Base-by-base conservation (phyloP, 2,113 vertebrate species). In the Plestiodon gilberti region DNA sequence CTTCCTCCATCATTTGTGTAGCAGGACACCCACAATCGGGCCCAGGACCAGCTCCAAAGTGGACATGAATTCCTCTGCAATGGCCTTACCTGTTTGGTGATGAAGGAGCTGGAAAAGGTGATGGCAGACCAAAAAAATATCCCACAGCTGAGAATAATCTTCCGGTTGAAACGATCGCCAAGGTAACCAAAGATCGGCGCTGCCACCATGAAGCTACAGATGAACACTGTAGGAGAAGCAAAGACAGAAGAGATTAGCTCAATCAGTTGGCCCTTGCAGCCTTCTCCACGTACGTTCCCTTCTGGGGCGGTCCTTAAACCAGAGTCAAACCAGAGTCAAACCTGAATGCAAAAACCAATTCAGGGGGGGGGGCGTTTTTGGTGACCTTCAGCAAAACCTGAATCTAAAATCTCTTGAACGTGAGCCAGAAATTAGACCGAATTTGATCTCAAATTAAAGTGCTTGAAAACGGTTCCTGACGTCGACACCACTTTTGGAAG, bases 131-230 rank as follows among this genome's bases (percentile, higher is more conserved):
- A 99, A 92, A 99, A 99, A 97, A 99, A 98, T 94, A 99, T 99
- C 78, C 99, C 98, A 38, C 98, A 98, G 96, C 98, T 99, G 91
- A 99, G 98, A 92, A 99, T 99, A 95, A 99, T 94, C 96, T 99
- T 99, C 86, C 99, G 97, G 97, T 99, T 99, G 97, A 99, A 99
- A 82, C 99, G 98, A 96, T 99, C 99, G 25, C 99, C 99, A 74
- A 99, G 98, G 96, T 99, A 99, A 96, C 99, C 99, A 11, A 99
- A 99, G 95, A 99, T 98, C 11, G 98, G 99, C 0, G 99, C 99
- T 0, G 98, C 98, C 43, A 99, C 97, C 99, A 99, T 99, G 97
- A 99, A 99, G 92, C 99, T 99, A 87, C 98, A 99, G 97, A 99
- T 99, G 96, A 99, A 99, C 90, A 99, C 99, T 99, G 97, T 11